Percentiles rank a stretch among this genome's conserved stretches.
Conservation (phyloP, 2,113 vertebrate species). For the Mesocricetus auratus region DNA sequence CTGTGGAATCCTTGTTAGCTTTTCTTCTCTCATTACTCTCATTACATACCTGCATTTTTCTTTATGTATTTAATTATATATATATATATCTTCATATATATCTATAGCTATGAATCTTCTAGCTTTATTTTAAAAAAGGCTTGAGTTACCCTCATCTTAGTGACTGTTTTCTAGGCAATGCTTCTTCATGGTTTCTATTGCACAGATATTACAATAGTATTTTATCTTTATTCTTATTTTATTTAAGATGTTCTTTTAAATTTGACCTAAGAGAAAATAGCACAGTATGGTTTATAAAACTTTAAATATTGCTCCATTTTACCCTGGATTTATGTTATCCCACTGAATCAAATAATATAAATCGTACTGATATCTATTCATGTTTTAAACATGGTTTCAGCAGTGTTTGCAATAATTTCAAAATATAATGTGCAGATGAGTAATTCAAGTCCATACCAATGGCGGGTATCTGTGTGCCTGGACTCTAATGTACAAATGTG, state of each 20-base stretch:
- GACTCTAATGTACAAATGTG: background rate
- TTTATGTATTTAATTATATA: background rate
- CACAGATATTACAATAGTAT: background rate
- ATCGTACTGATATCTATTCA: background rate
- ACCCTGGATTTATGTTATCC: background rate
- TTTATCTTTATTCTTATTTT: background rate
- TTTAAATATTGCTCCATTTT: background rate
- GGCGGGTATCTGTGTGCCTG: rapidly evolving
- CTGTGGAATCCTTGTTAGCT: background rate
- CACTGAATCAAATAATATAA: background rate
- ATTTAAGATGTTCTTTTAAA: background rate
- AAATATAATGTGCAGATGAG: background rate
- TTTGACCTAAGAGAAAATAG: background rate
- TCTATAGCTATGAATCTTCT: background rate
- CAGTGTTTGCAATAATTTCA: background rate
- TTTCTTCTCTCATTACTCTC: background rate
- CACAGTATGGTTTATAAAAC: background rate
- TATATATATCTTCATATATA: background rate
- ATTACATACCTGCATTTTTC: background rate
- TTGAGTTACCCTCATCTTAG: background rate
- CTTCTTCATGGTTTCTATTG: background rate
- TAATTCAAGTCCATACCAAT: background rate
- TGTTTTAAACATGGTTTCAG: background rate
- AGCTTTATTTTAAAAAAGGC: background rate
- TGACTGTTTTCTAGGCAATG: background rate